Evolutionary conservation across 2,113 vertebrate genomes (phyloP), one percentile per base, ranked within the genome.

Genomic region (Stomatorhinus ivindoensis): DNA sequence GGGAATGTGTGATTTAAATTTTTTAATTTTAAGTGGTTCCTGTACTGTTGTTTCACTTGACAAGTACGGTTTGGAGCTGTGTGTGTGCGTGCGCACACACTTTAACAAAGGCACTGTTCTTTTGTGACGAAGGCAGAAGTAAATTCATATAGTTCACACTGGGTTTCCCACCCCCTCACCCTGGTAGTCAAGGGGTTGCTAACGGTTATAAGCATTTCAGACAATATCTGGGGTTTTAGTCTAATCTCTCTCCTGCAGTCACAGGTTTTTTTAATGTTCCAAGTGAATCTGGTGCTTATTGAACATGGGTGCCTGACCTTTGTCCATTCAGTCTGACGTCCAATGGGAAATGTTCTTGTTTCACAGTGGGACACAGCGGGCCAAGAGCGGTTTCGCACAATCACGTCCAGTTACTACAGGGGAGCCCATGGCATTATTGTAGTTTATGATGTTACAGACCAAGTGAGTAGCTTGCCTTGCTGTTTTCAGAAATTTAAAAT

Each of bases 331-430:
- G 15, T 31, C 31, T 27, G 42, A 2, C 10, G 19, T n/a, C 27
- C 4, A 76, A 53, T 53, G 82, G 48, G 87, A 44, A 61, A 42
- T 44, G 6, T 39, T 65, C 51, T 89, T 27, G 27, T 69, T 88
- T 88, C 91, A 90, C 93, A 99, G 98, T 99, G 98, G 98, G 98
- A 99, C 92, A 99, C 98, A 13, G 98, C 98, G 1, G 98, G 98
- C 86, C 98, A 99, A 94, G 98, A 99, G 94, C 96, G 98, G 95
- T 99, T 99, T 95, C 97, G 98, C 91, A 99, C 98, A 50, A 99
- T 99, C 95, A 99, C 98, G 46, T 99, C 98, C 95, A 99, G 98
- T 95, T 99, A 99, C 94, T 99, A 99, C 96, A 97, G 98, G 96
- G 98, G 98, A 48, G 98, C 98, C 90, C 98, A 99, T 88, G 98